Evolutionary conservation across 2,797 vertebrate genomes (phyloP).

Genomic region (Acipenser oxyrinchus): DNA sequence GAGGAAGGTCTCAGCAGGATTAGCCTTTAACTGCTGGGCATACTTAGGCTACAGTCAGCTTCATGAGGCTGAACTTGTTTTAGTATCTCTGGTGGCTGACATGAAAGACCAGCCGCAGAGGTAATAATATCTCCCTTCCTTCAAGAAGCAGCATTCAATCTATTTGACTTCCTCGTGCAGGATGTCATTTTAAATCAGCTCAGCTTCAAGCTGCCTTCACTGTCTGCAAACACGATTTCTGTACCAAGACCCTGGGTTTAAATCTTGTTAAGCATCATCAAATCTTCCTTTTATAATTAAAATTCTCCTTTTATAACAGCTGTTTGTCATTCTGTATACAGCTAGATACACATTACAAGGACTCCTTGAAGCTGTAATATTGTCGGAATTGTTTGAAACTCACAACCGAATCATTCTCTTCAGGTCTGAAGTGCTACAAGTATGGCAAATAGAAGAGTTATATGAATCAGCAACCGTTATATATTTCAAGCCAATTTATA

Average conservation of each 20-base stretch:
- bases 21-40: slow-evolving; percentile 59
- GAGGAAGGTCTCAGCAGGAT: slow-evolving; percentile 71
- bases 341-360: too few species aligned
- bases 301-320: too few species aligned
- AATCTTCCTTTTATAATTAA: too few species aligned
- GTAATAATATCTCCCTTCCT: slow-evolving; percentile 67
- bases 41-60: slow-evolving; percentile 47
- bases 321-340: too few species aligned
- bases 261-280: too few species aligned
- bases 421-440: too few species aligned
- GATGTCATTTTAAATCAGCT: slow-evolving; percentile 66
- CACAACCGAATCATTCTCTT: too few species aligned
- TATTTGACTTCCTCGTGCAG: slow-evolving; percentile 61
- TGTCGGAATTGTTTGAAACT: too few species aligned
- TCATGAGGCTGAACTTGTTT: slow-evolving; percentile 81
- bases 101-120: slow-evolving; percentile 53
- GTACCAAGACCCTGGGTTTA: not conserved
- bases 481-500: too few species aligned
- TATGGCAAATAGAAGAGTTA: too few species aligned
- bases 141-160: slow-evolving; percentile 48
- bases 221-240: slow-evolving; percentile 25
- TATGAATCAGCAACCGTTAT: too few species aligned
- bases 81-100: slow-evolving; percentile 53
- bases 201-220: slow-evolving; percentile 56
- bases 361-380: too few species aligned